These are phyloP conservation scores for Lordiphosa mommai DNA, from an alignment of 1,140 invertebrate genomes.

Conservation along the genomic window DNA sequence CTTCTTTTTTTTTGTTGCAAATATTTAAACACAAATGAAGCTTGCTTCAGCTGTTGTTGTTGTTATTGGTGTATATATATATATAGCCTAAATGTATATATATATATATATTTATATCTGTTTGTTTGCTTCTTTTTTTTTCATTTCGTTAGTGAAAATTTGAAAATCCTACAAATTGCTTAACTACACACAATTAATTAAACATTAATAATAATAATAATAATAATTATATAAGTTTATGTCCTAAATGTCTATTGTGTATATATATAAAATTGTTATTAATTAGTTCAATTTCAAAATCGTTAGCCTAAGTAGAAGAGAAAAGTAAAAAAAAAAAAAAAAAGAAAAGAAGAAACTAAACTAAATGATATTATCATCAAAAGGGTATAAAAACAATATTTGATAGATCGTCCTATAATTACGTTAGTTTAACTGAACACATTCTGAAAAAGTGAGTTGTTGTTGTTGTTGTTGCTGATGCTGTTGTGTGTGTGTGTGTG, in stretches of 20 bases:
- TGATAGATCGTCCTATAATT: constrained; percentile 60
- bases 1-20: too few species aligned
- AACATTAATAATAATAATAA: too few species aligned
- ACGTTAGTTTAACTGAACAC: constrained; percentile 74
- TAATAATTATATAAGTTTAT: constrained; percentile 2
- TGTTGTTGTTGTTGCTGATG: neutral
- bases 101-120: neutral
- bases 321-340: constrained; percentile 24
- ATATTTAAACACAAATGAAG: too few species aligned
- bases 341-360: constrained; percentile 2
- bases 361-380: constrained; percentile 16
- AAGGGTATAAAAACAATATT: constrained; percentile 32
- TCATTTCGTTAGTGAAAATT: constrained; percentile 36
- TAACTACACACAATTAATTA: constrained; percentile 48
- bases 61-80: constrained; percentile 1
- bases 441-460: constrained; percentile 59
- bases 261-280: constrained; percentile 18
- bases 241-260: constrained; percentile 10
- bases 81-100: neutral
- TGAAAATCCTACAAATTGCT: constrained; percentile 66
- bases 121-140: neutral
- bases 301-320: constrained; percentile 18
- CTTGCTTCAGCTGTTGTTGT: too few species aligned
- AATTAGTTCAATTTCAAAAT: constrained; percentile 16
- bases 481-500: neutral